A percentile compares a stretch with the other conserved stretches of the same genome.
These are phyloP conservation scores for Morbakka virulenta DNA, from an alignment of 30 jellyfish, hydroid and myxozoan genomes.

Conservation along the genomic window DNA sequence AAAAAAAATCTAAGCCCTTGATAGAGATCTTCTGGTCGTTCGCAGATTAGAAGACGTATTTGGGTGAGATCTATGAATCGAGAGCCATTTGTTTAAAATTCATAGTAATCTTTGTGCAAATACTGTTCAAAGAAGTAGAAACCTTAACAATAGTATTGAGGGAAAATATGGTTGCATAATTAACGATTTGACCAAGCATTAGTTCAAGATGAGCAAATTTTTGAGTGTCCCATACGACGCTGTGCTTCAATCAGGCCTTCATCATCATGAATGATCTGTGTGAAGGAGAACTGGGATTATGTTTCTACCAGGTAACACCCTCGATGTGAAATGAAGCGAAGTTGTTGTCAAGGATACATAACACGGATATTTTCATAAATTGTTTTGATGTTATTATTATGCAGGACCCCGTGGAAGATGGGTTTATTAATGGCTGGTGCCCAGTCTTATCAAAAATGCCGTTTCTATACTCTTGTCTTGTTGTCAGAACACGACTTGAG, in stretches of 20 bases:
- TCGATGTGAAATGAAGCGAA: constrained; percentile 31
- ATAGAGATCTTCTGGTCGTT: constrained; percentile 51
- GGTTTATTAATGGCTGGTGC: no score
- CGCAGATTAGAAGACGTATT: not conserved
- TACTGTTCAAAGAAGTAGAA: constrained; percentile 5
- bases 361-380: no score
- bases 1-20: constrained; percentile 11
- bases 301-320: constrained; percentile 22
- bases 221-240: constrained; percentile 33
- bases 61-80: constrained; percentile 4
- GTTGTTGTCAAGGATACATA: not conserved
- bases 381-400: no score
- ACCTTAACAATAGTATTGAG: constrained; percentile 34
- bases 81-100: constrained; percentile 17
- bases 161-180: constrained; percentile 15
- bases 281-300: constrained; percentile 4
- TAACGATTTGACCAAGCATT: no score
- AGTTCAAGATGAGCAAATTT: no score
- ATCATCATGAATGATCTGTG: constrained; percentile 22
- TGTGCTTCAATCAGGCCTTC: not conserved
- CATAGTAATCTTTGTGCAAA: constrained; percentile 4
- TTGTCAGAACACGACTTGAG: no score
- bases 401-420: no score
- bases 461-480: no score
- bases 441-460: no score